These are phyloP conservation scores for Brachyptera risi DNA, from an alignment of 2,888 invertebrate species.

Conservation along the genomic window DNA sequence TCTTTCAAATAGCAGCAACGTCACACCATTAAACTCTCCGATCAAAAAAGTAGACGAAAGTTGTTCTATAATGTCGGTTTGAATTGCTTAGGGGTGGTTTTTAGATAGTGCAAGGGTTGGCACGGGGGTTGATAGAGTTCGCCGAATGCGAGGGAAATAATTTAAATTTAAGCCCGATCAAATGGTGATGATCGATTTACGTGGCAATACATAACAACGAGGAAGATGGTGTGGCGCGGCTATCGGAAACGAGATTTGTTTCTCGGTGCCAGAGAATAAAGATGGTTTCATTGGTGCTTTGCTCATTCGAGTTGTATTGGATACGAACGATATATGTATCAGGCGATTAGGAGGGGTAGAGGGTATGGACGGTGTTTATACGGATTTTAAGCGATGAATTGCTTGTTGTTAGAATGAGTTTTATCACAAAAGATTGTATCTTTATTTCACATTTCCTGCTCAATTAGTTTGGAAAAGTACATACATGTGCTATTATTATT, in stretches of 20 bases:
- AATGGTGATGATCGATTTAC: conserved; percentile 16
- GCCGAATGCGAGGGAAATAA: conserved; percentile 23
- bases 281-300: neutral
- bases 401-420: too few relatives aligned
- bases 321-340: too few relatives aligned
- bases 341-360: too few relatives aligned
- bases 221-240: too few relatives aligned
- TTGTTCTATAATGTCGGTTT: too few relatives aligned
- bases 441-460: too few relatives aligned
- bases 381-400: too few relatives aligned
- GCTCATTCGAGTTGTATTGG: neutral
- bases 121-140: conserved; percentile 21
- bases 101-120: conserved; percentile 2
- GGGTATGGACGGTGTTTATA: too few relatives aligned
- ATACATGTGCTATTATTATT: too few relatives aligned
- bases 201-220: neutral
- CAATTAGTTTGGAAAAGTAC: too few relatives aligned
- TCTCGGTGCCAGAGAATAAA: neutral
- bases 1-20: neutral
- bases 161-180: conserved; percentile 28
- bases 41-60: too few relatives aligned
- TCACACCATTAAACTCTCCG: conserved; percentile 1
- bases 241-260: neutral
- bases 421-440: too few relatives aligned
- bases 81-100: conserved; percentile 15